Base-by-base conservation (phyloP, 2,888 invertebrate species). In the Keiferia lycopersicella region DNA sequence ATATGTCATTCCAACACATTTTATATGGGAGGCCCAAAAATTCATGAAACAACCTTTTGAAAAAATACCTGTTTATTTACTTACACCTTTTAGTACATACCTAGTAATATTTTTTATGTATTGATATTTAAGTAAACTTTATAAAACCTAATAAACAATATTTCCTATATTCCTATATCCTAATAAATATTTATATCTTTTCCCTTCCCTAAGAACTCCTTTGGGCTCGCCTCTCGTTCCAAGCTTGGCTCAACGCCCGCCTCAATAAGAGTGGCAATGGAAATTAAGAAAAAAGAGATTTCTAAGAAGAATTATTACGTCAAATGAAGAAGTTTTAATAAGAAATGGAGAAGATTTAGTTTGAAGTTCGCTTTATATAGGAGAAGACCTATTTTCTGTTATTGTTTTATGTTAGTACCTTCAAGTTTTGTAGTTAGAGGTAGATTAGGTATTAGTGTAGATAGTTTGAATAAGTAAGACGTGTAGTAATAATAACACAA, bases 211-310 rank as follows among this genome's bases (percentile, higher is more conserved):
- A 77, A 84, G 84, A 83, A 75, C 73, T 78, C 45, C 74, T 81
- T 59, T 84, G 82, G 86, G 80, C 78, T 70, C 78, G 79, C 63
- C 67, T 82, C 7, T 77, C 75, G 0, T 67, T 81, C 41, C 75
- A 73, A 66, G 78, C 79, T 4, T 84, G 81, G 81, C 68, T 83
- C 61, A 78, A 77, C 62, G 73, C 80, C 0, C 78, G 74, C 45
- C 73, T 78, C 72, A 80, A 77, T 41, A 58, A 58, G 16, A 48
- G 18, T n/a, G 26, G 14, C 38, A 62, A 61, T 59, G 65, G 67
- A 65, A 66, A 66, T 60, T n/a, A 66, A 53, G 2, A 53, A 53
- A 53, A 26, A 26, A 26, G 12, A 58, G 22, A 22, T 4, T 16
- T 14, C 6, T 63, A 73, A 72, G 70, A 71, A 69, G 68, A 61